Base-by-base conservation (phyloP, 2,797 vertebrate species). In the Gallinago solitaria region DNA sequence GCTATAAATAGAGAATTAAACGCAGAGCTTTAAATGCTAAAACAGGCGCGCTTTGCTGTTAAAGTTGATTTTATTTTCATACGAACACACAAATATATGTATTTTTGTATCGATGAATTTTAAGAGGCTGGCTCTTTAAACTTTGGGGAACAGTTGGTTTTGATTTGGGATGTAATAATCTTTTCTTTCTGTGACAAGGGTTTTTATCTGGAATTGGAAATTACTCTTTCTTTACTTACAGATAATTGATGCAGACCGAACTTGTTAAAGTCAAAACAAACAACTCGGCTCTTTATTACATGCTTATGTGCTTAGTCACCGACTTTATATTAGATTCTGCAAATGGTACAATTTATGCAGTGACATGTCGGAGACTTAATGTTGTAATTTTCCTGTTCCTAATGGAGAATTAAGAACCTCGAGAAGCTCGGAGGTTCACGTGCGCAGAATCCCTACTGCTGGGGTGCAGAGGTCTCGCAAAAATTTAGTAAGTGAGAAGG, bases 261-360 rank as follows among this genome's bases (percentile, higher is more conserved):
- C 97, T 98, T 98, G 98, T 98, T 98, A 98, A 98, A 98, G 97
- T 98, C 96, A 97, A 98, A 98, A 98, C 97, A 98, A 98, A 98
- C 98, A 98, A 98, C 96, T 96, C 77, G 83, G 96, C 96, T 97
- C 98, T 98, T 98, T 97, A 97, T 98, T 98, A 97, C 98, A 98
- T 96, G 95, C 97, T 98, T 97, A 91, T 92, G 94, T 93, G 87
- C 97, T 97, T 96, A 97, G 97, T 96, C 94, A 85, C 98, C 77
- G 97, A 94, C 91, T 96, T 97, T 96, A 97, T 96, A 96, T 97
- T 96, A 95, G 97, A 98, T 98, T 98, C 97, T 97, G 97, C 98
- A 98, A 98, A 98, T 96, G 98, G 96, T 96, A 97, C 96, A 98
- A 98, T 98, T 98, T 98, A 98, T 98, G 97, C 98, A 98, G 98